Conservation (phyloP, 2,113 vertebrate species). For the Acanthochromis polyacanthus region DNA sequence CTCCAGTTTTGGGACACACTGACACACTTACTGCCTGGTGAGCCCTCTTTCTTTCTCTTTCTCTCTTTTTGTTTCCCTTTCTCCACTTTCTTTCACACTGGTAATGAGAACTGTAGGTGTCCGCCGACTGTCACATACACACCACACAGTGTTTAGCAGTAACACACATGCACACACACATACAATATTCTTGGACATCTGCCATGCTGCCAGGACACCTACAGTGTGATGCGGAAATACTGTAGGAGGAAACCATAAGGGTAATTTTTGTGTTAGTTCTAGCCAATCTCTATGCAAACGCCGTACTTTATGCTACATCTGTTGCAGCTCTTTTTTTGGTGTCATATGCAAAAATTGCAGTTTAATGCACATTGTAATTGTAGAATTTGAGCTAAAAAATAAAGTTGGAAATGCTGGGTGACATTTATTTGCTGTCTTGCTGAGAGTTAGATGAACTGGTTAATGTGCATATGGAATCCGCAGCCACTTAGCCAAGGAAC, state of each 20-base stretch:
- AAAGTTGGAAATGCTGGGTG: too few relatives aligned
- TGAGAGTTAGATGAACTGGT: too few relatives aligned
- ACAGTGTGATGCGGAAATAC: constrained; percentile 42
- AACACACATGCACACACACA: constrained; percentile 18
- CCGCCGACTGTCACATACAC: constrained; percentile 49
- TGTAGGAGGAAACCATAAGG: constrained; percentile 43
- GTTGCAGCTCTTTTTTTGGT: background rate
- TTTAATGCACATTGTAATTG: too few relatives aligned
- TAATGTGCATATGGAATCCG: too few relatives aligned
- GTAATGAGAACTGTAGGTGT: constrained; percentile 70
- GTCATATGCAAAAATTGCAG: too few relatives aligned
- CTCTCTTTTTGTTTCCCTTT: constrained; percentile 17
- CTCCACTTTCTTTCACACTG: constrained; percentile 48
- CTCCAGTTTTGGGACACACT: constrained; percentile 72
- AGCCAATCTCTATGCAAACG: constrained; percentile 17
- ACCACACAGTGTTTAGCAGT: constrained; percentile 46
- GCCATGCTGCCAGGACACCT: constrained; percentile 61
- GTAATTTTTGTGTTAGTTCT: constrained; percentile 17
- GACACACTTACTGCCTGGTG: constrained; percentile 77
- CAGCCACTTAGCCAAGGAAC: too few relatives aligned
- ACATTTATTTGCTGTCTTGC: too few relatives aligned
- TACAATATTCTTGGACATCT: constrained; percentile 53
- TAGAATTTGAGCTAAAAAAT: too few relatives aligned
- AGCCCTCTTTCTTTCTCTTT: constrained; percentile 41
- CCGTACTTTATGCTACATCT: constrained; percentile 9